Evolutionary conservation across 2,797 vertebrate genomes (phyloP), one percentile per base, ranked within the genome.

Genomic region (Lateolabrax maculatus): DNA sequence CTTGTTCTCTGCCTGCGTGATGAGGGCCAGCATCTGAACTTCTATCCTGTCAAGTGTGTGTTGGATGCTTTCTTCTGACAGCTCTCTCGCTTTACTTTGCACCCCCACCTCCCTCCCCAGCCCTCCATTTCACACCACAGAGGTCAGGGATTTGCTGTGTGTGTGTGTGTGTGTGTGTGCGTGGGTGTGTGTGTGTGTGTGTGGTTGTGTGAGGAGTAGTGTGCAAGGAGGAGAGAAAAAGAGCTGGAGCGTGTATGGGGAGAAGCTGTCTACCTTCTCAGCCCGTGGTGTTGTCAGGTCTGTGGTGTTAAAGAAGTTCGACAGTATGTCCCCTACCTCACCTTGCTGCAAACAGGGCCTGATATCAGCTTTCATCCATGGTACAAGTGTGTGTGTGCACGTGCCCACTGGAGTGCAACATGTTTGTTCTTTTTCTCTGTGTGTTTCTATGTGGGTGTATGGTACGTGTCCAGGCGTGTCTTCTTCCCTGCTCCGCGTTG

Each of bases 281-380:
- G 91, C 84, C 87, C 64, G 52, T 81, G 78, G 87, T 90, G 88
- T 86, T 92, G 93, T 94, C 93, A 93, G 90, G 86, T 83, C 86
- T 85, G 79, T 86, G 87, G 88, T 88, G 93, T 85, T 89, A 84
- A 90, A 91, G 87, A 85, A 90, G 87, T 88, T 86, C 58, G 89
- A 93, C 91, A 89, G 85, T 77, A 71, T 93, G 94, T 94, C 93
- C 94, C 93, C 90, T 87, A 89, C 84, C 88, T 95, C 90, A 92
- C 93, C 93, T 93, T 92, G 81, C 78, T 90, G 90, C 82, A 85
- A 92, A 90, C 89, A 86, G 72, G 78, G 85, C 66, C 87, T 88
- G 81, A 90, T 92, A 92, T 91, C 88, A 78, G 85, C 86, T 89
- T 91, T 90, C 89, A 91, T 90, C 75, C 85, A 25, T 64, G 63